phyloP scores from a whole-genome alignment of 2,113 vertebrate genomes.

The Lamprotornis superbus region DNA sequence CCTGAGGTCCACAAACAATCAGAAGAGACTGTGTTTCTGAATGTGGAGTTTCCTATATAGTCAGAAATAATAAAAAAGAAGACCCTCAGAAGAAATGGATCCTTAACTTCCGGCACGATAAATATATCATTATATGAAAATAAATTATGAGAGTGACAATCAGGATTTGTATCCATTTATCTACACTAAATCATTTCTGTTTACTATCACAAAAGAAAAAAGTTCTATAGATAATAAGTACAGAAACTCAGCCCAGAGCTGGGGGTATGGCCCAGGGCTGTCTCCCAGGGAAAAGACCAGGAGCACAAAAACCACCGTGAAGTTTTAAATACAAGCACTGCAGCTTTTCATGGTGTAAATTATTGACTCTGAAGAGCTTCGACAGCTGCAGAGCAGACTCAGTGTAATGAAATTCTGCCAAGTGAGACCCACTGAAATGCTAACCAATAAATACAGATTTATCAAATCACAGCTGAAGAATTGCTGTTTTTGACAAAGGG shows the following conservation, averaged over 20 bases:
- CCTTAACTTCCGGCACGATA: background rate
- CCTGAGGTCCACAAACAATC: background rate
- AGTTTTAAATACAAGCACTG: background rate
- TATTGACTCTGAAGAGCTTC: background rate
- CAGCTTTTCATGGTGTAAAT: background rate
- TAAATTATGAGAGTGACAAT: background rate
- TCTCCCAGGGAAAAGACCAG: background rate
- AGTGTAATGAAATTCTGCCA: background rate
- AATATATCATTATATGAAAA: background rate
- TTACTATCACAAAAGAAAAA: background rate
- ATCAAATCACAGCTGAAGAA: background rate
- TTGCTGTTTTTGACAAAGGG: background rate
- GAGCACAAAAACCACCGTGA: background rate
- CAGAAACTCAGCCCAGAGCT: background rate
- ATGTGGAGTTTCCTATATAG: background rate
- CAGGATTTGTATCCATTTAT: background rate
- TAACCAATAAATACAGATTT: background rate
- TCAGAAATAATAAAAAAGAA: background rate
- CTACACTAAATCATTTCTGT: background rate
- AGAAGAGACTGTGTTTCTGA: background rate
- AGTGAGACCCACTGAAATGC: background rate
- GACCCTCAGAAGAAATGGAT: background rate
- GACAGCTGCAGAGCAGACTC: background rate
- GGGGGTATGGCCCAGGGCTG: background rate
- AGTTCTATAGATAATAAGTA: rapidly evolving